phyloP scores from a whole-genome alignment of 2,113 vertebrate genomes.

The Hippocampus abdominalis region DNA sequence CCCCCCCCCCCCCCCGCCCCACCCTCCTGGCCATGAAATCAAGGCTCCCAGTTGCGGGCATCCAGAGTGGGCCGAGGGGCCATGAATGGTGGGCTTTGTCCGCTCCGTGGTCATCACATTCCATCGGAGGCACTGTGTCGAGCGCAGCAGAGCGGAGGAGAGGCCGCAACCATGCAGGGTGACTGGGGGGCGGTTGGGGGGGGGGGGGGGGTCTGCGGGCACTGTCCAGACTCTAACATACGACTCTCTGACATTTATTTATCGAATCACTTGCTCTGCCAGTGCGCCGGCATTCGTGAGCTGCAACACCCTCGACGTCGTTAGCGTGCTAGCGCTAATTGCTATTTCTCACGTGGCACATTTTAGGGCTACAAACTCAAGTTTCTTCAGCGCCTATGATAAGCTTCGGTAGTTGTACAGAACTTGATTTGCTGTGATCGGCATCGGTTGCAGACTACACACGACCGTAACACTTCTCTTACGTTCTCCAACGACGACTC shows the following conservation, averaged over 20 bases:
- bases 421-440: not conserved
- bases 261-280: not conserved
- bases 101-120: conserved; percentile 74
- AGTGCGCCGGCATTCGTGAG: not conserved
- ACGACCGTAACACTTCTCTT: conserved; percentile 47
- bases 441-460: conserved; percentile 47
- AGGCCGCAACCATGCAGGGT: conserved; percentile 13
- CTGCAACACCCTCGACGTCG: not conserved
- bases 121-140: conserved; percentile 72
- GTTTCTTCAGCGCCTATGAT: too few relatives aligned
- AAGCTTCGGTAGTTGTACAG: too few relatives aligned
- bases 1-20: not conserved
- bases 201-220: not conserved
- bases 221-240: not conserved
- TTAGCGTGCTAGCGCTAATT: not conserved
- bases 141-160: conserved; percentile 55
- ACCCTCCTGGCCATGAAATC: conserved; percentile 40
- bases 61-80: conserved; percentile 61
- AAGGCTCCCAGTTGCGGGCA: conserved; percentile 38
- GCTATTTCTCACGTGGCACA: not conserved
- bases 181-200: not conserved
- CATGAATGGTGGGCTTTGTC: conserved; percentile 76
- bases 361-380: not conserved
- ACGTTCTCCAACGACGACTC: conserved; percentile 32
- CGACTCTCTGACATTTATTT: not conserved